phyloP scores from a whole-genome alignment of 2,888 invertebrate genomes.

The Zootermopsis nevadensis region DNA sequence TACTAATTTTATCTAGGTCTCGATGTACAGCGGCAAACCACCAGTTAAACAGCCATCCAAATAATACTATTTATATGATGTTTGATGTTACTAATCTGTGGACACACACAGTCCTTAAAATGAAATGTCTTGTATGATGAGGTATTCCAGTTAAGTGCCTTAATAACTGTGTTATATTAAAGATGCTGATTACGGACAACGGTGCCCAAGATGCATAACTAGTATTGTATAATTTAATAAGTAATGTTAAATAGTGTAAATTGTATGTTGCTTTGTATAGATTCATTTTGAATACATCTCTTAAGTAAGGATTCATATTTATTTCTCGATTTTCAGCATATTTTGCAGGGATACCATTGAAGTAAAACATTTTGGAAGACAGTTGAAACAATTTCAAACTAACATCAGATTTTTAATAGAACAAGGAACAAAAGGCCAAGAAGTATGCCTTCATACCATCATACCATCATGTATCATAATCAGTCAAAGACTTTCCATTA shows the following conservation, averaged over 20 bases:
- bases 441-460: conserved; percentile 9
- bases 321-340: conserved; percentile 49
- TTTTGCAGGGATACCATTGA: conserved; percentile 41
- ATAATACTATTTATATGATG: neutral
- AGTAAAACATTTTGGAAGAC: conserved; percentile 31
- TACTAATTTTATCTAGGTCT: conserved; percentile 20
- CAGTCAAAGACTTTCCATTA: conserved; percentile 26
- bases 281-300: neutral
- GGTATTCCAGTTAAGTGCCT: conserved; percentile 18
- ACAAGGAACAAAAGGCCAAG: conserved; percentile 13
- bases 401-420: conserved; percentile 35
- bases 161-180: conserved; percentile 31
- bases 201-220: conserved; percentile 21
- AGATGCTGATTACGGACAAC: neutral
- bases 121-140: conserved; percentile 1
- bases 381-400: neutral
- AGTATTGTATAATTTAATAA: conserved; percentile 14
- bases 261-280: conserved; percentile 17
- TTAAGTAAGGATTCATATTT: neutral
- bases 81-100: neutral
- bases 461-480: conserved; percentile 22
- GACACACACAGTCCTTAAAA: neutral
- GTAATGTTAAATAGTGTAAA: conserved; percentile 31
- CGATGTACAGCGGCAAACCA: conserved; percentile 17
- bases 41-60: neutral